phyloP scores from a whole-genome alignment of 2,797 vertebrate species.

The Morus bassanus region DNA sequence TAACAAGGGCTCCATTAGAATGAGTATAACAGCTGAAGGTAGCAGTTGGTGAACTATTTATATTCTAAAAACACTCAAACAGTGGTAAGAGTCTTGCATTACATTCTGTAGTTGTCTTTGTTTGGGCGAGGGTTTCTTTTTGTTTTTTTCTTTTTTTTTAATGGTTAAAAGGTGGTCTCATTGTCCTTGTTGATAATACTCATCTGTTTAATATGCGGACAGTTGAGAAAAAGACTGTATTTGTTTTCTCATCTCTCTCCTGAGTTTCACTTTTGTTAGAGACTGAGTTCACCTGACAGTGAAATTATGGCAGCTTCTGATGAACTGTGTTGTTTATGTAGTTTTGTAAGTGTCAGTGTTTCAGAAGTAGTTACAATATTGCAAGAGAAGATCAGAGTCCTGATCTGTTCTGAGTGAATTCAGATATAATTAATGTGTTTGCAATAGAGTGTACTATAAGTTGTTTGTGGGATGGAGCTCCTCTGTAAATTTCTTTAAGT shows the following conservation, averaged over 20 bases:
- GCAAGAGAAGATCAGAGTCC: not conserved
- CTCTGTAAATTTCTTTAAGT: not conserved
- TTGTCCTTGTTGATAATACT: not conserved
- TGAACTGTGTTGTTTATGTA: not conserved
- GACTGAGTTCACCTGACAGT: not conserved
- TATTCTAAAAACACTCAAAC: not conserved
- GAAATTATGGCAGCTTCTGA: not conserved
- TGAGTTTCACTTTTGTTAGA: not conserved
- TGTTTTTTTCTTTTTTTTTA: not conserved
- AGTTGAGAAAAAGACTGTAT: not conserved
- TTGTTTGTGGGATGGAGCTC: not conserved
- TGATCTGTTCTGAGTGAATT: not conserved
- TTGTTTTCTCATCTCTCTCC: not conserved
- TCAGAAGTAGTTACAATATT: not conserved
- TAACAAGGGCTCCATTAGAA: not conserved
- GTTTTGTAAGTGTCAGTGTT: not conserved
- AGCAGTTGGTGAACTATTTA: not conserved
- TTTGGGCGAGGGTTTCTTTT: not conserved
- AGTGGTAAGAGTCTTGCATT: not conserved
- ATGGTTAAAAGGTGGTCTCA: not conserved
- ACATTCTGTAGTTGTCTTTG: not conserved
- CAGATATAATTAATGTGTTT: not conserved
- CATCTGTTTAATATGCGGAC: fast-evolving
- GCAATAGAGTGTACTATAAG: not conserved
- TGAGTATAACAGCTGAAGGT: not conserved